These are phyloP conservation scores for Eurosta solidaginis DNA, from an alignment of 1,140 invertebrate species.

Conservation along the genomic window DNA sequence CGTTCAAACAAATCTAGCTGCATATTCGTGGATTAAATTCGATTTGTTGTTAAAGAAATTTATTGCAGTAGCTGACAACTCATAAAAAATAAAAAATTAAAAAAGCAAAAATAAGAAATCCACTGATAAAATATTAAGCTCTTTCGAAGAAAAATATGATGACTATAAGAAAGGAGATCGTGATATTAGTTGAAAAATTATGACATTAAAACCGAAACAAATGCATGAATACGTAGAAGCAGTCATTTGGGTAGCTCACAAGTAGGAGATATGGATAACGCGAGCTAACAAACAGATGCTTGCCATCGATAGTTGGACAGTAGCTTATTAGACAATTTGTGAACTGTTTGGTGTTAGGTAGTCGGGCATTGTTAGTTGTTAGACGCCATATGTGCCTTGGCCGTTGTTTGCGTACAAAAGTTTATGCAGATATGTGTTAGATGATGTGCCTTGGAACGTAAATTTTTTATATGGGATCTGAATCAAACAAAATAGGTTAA, in stretches of 20 bases:
- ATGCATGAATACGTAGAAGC: not conserved
- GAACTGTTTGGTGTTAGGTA: slow-evolving; percentile 1
- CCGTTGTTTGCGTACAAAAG: too few species aligned
- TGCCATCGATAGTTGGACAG: not conserved
- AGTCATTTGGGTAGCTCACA: not conserved
- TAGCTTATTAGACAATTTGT: not conserved
- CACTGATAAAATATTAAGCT: not conserved
- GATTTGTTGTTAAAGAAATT: not conserved
- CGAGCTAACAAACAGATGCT: not conserved
- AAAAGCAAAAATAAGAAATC: not conserved
- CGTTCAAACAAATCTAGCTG: not conserved
- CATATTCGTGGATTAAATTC: not conserved
- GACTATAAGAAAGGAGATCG: not conserved
- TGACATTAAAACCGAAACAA: not conserved
- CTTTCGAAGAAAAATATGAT: not conserved
- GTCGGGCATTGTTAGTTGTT: too few species aligned
- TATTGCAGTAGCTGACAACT: not conserved
- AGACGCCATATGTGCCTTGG: too few species aligned
- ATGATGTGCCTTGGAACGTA: too few species aligned
- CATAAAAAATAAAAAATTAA: not conserved
- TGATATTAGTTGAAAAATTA: not conserved
- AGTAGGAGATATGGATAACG: too few species aligned
- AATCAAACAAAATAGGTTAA: too few species aligned
- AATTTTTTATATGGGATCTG: too few species aligned
- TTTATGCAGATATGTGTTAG: too few species aligned